phyloP scores from a whole-genome alignment of 30 jellyfish, hydroid and myxozoan genomes.

The Aurelia sp. region DNA sequence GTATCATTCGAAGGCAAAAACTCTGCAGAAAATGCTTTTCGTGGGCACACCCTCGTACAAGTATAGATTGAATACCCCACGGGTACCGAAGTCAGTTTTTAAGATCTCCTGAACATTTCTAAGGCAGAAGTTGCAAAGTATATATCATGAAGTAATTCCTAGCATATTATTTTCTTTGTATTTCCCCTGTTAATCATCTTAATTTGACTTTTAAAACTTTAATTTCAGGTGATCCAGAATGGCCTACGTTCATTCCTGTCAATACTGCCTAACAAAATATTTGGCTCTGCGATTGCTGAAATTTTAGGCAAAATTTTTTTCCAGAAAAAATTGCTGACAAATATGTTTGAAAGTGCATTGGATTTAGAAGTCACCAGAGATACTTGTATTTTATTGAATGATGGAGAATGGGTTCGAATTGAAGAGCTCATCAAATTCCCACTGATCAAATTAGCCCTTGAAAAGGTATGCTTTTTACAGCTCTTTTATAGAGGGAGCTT shows the following conservation, averaged over 20 bases:
- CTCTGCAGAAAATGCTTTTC: no score
- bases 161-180: no score
- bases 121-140: no score
- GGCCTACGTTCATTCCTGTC: conserved; percentile 51
- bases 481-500: no score
- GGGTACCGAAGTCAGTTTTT: no score
- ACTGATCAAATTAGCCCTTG: conserved; percentile 53
- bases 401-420: conserved; percentile 66
- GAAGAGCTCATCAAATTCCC: conserved; percentile 62
- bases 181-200: no score
- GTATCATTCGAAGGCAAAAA: no score
- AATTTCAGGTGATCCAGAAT: conserved; percentile 57
- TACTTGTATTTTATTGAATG: conserved; percentile 47
- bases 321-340: conserved; percentile 48
- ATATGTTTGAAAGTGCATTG: conserved; percentile 71
- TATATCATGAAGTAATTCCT: no score
- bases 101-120: no score
- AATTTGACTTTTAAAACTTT: no score
- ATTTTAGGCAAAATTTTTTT: conserved; percentile 41
- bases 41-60: no score
- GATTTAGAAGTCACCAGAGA: conserved; percentile 47
- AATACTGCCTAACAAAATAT: conserved; percentile 42
- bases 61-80: no score
- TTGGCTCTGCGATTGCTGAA: conserved; percentile 81
- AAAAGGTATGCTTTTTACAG: conserved; percentile 41